phyloP scores from a whole-genome alignment of 2,113 vertebrate species.

The Lophius piscatorius region DNA sequence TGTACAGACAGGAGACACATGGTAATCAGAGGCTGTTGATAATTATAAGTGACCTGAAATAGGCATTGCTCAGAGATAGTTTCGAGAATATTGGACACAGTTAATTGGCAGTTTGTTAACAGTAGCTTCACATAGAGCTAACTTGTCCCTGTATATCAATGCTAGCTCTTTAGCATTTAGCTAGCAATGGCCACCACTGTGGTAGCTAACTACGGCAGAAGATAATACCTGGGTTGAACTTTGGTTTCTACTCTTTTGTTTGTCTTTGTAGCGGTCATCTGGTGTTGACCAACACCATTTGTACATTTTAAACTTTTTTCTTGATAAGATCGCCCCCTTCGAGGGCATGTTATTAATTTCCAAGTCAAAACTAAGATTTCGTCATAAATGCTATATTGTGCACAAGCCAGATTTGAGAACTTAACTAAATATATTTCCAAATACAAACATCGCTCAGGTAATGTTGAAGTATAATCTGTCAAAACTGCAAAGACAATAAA shows the following conservation, averaged over 20 bases:
- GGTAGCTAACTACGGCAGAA: slow-evolving; percentile 6
- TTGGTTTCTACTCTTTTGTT: not conserved
- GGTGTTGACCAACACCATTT: too few species aligned
- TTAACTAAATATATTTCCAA: too few species aligned
- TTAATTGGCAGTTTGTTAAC: accelerated
- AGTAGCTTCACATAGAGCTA: not conserved
- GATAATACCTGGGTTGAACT: not conserved
- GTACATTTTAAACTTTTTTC: too few species aligned
- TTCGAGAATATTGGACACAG: not conserved
- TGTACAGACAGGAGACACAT: slow-evolving; percentile 45
- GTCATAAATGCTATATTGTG: too few species aligned
- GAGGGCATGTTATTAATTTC: too few species aligned
- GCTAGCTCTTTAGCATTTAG: slow-evolving; percentile 52
- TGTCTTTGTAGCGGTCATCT: not conserved
- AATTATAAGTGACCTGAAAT: not conserved
- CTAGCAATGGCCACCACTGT: slow-evolving; percentile 19
- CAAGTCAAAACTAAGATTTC: too few species aligned
- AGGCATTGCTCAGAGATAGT: not conserved
- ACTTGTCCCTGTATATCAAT: not conserved
- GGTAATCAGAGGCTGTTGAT: slow-evolving; percentile 13
- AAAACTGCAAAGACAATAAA: too few species aligned
- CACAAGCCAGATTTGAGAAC: too few species aligned
- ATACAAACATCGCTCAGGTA: too few species aligned
- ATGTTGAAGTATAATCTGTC: too few species aligned
- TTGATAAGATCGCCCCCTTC: too few species aligned